These are phyloP conservation scores for Drosophila subquinaria DNA, from an alignment of 2,888 invertebrate species.

Conservation along the genomic window DNA sequence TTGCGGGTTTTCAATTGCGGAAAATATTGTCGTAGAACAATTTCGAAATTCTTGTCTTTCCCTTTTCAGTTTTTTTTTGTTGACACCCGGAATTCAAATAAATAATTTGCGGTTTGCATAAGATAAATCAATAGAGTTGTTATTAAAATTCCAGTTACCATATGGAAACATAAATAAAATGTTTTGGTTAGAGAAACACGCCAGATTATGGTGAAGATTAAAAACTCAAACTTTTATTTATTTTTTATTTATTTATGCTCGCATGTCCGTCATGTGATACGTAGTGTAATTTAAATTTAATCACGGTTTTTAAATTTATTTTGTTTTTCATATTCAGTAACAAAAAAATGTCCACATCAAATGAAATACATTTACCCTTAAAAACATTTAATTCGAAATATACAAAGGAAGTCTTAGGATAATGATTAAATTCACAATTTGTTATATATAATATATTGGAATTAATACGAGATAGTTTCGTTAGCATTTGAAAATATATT, in stretches of 20 bases:
- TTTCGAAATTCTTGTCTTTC: slow-evolving; percentile 36
- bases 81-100: slow-evolving; percentile 37
- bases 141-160: slow-evolving; percentile 39
- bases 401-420: too few species aligned
- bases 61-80: neutral
- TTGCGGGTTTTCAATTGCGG: slow-evolving; percentile 66
- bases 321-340: too few species aligned
- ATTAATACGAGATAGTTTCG: too few species aligned
- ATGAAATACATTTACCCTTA: too few species aligned
- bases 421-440: too few species aligned
- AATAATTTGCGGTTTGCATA: slow-evolving; percentile 55
- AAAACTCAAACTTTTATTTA: neutral
- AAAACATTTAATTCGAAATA: too few species aligned
- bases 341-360: too few species aligned
- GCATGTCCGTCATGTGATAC: neutral
- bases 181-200: neutral
- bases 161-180: slow-evolving; percentile 3
- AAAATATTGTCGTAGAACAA: slow-evolving; percentile 47
- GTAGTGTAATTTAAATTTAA: neutral
- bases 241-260: too few species aligned
- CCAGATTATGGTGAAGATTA: neutral
- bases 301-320: too few species aligned
- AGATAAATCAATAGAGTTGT: slow-evolving; percentile 54
- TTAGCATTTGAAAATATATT: too few species aligned
- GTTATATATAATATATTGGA: too few species aligned